phyloP scores from a whole-genome alignment of 2,113 vertebrate species.

The Odocoileus virginianus region DNA sequence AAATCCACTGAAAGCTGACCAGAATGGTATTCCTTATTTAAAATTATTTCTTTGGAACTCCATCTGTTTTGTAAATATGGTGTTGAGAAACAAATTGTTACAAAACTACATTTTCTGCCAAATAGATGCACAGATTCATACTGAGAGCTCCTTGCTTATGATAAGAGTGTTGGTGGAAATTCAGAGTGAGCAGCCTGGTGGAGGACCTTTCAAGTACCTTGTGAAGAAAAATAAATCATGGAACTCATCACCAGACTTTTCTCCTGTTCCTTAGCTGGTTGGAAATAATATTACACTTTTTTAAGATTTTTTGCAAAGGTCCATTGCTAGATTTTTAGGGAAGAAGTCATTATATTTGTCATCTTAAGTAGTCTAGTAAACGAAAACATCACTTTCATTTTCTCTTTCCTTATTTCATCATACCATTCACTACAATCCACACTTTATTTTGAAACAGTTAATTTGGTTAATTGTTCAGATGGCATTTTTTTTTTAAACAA shows the following conservation, averaged over 20 bases:
- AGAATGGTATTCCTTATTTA: neutral
- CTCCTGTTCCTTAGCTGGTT: neutral
- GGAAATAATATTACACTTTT: neutral
- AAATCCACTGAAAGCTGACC: neutral
- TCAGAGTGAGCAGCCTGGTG: neutral
- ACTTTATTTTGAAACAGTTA: constrained; percentile 43
- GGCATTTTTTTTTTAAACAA: neutral
- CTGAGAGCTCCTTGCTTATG: neutral
- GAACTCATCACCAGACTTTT: neutral
- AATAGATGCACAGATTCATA: neutral
- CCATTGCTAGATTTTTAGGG: constrained; percentile 16
- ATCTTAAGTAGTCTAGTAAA: constrained; percentile 49
- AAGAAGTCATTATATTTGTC: neutral
- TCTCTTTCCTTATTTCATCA: constrained; percentile 48
- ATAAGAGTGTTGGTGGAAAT: neutral
- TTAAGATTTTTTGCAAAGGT: neutral
- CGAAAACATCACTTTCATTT: constrained; percentile 60
- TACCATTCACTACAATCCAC: neutral
- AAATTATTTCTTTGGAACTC: neutral
- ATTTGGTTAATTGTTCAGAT: constrained; percentile 39
- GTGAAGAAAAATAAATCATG: neutral
- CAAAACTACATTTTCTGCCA: constrained; percentile 35
- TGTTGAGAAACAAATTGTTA: constrained; percentile 33
- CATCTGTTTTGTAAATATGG: constrained; percentile 54
- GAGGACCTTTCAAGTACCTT: neutral